Evolutionary conservation across 2,797 vertebrate genomes (phyloP).

Genomic region (Emys orbicularis): DNA sequence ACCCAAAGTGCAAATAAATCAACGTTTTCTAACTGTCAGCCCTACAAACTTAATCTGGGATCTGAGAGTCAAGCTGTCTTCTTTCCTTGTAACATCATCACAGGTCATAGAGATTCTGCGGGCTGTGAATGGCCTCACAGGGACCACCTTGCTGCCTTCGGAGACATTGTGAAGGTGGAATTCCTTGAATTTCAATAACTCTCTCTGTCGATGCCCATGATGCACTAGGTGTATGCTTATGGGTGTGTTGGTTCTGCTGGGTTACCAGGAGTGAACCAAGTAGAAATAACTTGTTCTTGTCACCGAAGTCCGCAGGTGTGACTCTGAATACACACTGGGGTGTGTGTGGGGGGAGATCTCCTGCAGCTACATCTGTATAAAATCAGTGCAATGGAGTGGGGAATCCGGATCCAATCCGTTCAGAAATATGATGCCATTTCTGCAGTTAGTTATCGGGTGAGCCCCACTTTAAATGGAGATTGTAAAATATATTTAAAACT

Average conservation of each 20-base stretch:
- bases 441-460: background rate
- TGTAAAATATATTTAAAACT: background rate
- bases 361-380: background rate
- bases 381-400: background rate
- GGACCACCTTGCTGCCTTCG: background rate
- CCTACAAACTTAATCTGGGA: background rate
- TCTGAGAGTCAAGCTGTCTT: background rate
- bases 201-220: background rate
- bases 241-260: fast-evolving
- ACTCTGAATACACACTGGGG: fast-evolving
- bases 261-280: background rate
- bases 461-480: fast-evolving
- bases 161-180: background rate
- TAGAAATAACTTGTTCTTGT: background rate
- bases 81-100: background rate
- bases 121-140: background rate
- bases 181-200: background rate
- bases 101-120: background rate
- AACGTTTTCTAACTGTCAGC: background rate
- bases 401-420: background rate
- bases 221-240: background rate
- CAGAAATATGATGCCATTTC: background rate
- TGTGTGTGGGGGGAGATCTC: background rate
- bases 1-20: background rate
- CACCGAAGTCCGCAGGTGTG: background rate